phyloP scores from a whole-genome alignment of 1,140 invertebrate genomes.

The Pseudachorutes palmiensis region DNA sequence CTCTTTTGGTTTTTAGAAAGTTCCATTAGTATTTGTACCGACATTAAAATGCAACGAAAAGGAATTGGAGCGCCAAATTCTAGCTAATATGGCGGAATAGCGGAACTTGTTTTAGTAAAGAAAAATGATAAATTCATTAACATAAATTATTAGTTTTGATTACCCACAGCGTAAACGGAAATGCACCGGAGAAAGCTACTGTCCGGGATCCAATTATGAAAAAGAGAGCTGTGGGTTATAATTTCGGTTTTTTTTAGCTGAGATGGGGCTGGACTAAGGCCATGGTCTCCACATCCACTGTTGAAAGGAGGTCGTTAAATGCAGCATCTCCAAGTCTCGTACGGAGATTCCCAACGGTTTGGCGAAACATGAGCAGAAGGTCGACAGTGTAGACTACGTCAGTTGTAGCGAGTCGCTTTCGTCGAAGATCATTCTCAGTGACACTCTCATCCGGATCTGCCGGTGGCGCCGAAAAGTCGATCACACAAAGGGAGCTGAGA shows the following conservation, averaged over 20 bases:
- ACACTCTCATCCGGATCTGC: conserved; percentile 43
- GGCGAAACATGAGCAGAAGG: conserved; percentile 43
- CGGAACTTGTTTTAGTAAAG: too few relatives aligned
- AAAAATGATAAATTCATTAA: too few relatives aligned
- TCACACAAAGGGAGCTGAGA: conserved; percentile 47
- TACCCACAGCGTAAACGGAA: too few relatives aligned
- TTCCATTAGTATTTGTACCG: too few relatives aligned
- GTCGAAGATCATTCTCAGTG: conserved; percentile 51
- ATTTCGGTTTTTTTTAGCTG: conserved; percentile 17
- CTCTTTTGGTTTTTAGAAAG: too few relatives aligned
- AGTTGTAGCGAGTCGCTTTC: conserved; percentile 51
- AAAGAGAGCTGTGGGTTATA: too few relatives aligned
- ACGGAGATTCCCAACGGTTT: conserved; percentile 34
- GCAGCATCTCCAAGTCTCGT: conserved; percentile 51
- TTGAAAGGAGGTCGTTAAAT: conserved; percentile 61
- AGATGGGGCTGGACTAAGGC: conserved; percentile 46
- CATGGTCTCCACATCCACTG: conserved; percentile 57
- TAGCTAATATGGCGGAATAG: too few relatives aligned
- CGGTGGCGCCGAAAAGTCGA: conserved; percentile 37
- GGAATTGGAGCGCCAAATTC: too few relatives aligned
- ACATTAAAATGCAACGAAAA: too few relatives aligned
- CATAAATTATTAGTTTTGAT: too few relatives aligned
- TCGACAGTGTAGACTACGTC: conserved; percentile 65
- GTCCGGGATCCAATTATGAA: too few relatives aligned
- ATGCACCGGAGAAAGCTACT: too few relatives aligned